These are phyloP conservation scores for Paraescarpia echinospica DNA, from an alignment of 1,140 invertebrate species.

Conservation along the genomic window DNA sequence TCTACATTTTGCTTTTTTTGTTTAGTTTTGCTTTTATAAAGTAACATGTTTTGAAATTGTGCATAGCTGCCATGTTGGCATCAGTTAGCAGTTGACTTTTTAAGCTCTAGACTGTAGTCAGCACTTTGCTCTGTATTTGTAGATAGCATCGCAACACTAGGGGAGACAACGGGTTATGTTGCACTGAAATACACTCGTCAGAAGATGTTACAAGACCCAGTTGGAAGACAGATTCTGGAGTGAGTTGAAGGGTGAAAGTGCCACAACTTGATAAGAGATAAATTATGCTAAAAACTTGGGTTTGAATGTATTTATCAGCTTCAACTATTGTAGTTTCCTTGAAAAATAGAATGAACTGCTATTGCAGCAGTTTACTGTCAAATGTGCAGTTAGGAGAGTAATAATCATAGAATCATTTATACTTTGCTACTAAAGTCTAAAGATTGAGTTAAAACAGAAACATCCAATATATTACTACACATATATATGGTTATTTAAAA, in stretches of 20 bases:
- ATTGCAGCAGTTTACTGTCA: background rate
- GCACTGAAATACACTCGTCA: background rate
- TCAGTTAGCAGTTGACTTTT: background rate
- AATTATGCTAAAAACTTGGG: background rate
- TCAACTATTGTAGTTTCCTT: background rate
- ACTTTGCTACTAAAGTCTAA: background rate
- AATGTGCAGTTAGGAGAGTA: background rate
- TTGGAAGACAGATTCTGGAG: constrained; percentile 14
- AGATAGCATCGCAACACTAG: constrained; percentile 24
- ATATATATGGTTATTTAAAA: background rate
- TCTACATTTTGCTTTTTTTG: too few relatives aligned
- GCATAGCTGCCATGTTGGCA: background rate
- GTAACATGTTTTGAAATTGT: background rate
- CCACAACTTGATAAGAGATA: background rate
- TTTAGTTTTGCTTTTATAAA: background rate
- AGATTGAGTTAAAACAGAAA: too few relatives aligned
- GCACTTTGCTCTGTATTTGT: background rate
- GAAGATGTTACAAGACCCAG: constrained; percentile 21
- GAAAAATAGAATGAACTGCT: background rate
- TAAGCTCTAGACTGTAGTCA: background rate
- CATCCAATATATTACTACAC: too few relatives aligned
- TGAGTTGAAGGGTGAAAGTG: background rate
- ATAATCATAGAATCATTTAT: background rate
- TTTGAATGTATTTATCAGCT: too few relatives aligned
- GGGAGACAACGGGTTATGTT: constrained; percentile 19